Evolutionary conservation across 2,888 invertebrate species (phyloP), one percentile per base, ranked within the genome.

Genomic region (Acanthosepion lycidas): DNA sequence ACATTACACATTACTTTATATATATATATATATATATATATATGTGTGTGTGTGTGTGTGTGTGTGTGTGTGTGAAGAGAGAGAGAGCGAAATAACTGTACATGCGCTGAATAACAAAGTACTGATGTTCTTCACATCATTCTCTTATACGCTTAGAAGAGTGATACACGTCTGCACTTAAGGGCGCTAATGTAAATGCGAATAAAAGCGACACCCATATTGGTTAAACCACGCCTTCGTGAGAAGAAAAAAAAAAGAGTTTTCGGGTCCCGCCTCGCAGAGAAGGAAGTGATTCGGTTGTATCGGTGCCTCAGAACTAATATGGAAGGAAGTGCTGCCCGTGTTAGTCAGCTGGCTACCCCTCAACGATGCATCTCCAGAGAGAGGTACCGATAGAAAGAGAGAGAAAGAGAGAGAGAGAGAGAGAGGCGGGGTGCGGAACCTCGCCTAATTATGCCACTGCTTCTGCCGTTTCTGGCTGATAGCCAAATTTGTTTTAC

Each of bases 291-390:
- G 78, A 78, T n/a, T 78, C 78, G 78, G 78, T 33, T 78, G 12
- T 78, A 9, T 33, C 78, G 78, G 78, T 78, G 78, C 78, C 78
- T 78, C 78, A 78, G 78, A 78, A 78, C 78, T 78, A 78, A 78
- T 78, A 78, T 78, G 78, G 78, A 78, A 78, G 78, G 78, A 78
- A 78, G 78, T 78, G 78, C n/a, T n/a, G 15, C 78, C n/a, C 33
- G 78, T 23, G 78, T 78, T 78, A 78, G 78, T 78, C 78, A 78
- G 78, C 78, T 78, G 78, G 78, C 78, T 78, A 78, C 78, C 78
- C 78, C 78, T 78, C 78, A 78, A 78, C 78, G 33, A 78, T 78
- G 78, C 78, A 78, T 78, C 78, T 78, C 78, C 33, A 78, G 78
- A 78, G 78, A 78, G 78, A 28, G 64, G 64, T 26, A 64, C 26